Evolutionary conservation across 2,113 vertebrate genomes (phyloP), one percentile per base, ranked within the genome.

Genomic region (Salvator merianae): DNA sequence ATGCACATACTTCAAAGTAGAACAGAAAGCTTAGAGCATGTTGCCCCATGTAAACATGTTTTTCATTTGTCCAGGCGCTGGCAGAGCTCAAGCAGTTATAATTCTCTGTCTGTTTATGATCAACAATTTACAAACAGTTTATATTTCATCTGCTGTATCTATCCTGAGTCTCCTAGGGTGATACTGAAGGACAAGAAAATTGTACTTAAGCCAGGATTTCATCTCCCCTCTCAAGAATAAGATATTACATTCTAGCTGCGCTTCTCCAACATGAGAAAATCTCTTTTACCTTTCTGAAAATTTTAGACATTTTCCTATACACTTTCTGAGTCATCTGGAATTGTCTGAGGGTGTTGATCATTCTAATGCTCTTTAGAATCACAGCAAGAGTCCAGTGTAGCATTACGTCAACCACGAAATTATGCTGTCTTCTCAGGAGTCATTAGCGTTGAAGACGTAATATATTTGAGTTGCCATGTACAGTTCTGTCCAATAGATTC

Each of bases 221-320:
- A 34, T 78, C 75, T 16, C 16, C 55, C 18, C 36, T 72, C 78
- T 63, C 12, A 22, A 7, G 66, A 34, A 16, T 13, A 71, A 73
- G 78, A 77, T 71, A 36, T 70, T 84, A 22, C 59, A 70, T 53
- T 70, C 26, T 53, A 62, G 28, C 13, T 72, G 22, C 28, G 72
- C 1, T 70, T 59, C 53, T 14, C n/a, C 34, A 84, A 43, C 30
- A n/a, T n/a, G 20, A 59, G 28, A 10, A 59, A 59, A 59, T 20
- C 16, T 43, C 4, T 18, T 55, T 14, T 62, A 47, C 71, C 66
- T 55, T 87, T 71, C 77, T 81, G 13, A 30, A n/a, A 32, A 4
- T 8, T 90, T 80, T 88, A 76, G 70, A n/a, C 83, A 84, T 53
- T 86, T 70, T 71, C 83, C 83, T 32, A 43, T 22, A 34, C 18